Conservation (phyloP, 1,140 invertebrate genomes). For the Trinorchestia longiramus region DNA sequence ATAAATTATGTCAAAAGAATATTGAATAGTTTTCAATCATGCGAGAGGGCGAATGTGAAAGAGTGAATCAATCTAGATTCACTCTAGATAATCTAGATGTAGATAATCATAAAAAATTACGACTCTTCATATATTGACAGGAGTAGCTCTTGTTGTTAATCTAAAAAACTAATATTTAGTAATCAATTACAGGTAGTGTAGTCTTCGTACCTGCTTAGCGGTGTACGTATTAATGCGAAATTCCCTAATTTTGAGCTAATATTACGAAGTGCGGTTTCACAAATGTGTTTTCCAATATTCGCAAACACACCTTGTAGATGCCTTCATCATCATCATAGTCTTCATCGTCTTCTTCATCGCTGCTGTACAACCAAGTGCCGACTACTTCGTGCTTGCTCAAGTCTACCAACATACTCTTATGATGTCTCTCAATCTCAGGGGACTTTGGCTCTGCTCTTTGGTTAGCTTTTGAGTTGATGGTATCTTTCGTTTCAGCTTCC, state of each 20-base stretch:
- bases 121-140: too few species aligned
- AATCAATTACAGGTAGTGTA: not conserved
- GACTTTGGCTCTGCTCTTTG: not conserved
- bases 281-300: not conserved
- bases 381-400: not conserved
- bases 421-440: not conserved
- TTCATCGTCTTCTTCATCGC: not conserved
- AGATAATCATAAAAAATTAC: not conserved
- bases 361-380: not conserved
- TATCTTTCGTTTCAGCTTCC: not conserved
- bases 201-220: not conserved
- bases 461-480: not conserved
- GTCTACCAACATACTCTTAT: not conserved
- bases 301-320: not conserved
- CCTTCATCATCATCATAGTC: constrained; percentile 11
- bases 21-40: not conserved
- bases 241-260: not conserved
- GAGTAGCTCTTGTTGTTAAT: too few species aligned
- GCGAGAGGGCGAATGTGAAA: not conserved
- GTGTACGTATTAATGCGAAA: not conserved
- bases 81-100: not conserved
- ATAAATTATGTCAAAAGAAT: not conserved
- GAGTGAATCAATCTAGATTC: not conserved
- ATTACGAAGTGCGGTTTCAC: not conserved
- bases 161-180: not conserved